phyloP scores from a whole-genome alignment of 1,140 invertebrate genomes.

The Pseudomyrmex concolor region DNA sequence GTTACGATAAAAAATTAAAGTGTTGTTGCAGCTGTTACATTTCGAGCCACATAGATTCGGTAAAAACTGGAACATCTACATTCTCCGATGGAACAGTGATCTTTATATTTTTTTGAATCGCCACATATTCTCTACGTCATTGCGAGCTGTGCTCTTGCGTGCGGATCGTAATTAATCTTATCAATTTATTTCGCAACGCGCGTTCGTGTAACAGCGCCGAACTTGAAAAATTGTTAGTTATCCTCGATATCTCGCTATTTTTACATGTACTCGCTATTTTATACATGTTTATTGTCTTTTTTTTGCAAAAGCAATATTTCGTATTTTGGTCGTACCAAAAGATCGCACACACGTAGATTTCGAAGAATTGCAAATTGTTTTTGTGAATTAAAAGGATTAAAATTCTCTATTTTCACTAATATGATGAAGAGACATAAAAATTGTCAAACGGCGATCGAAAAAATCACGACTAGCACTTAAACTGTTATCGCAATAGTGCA shows the following conservation, averaged over 20 bases:
- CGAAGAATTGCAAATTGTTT: too few relatives aligned
- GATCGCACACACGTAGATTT: too few relatives aligned
- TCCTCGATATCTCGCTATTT: not conserved
- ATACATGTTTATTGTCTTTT: not conserved
- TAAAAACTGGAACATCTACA: not conserved
- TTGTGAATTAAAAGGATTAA: not conserved
- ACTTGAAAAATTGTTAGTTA: not conserved
- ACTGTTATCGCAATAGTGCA: slow-evolving; percentile 1
- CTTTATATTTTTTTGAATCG: not conserved
- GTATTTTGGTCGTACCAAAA: too few relatives aligned
- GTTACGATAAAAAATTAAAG: too few relatives aligned
- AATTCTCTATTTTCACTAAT: not conserved
- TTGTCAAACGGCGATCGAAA: not conserved
- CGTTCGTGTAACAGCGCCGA: not conserved
- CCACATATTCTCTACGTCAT: slow-evolving; percentile 43
- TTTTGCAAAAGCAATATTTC: too few relatives aligned
- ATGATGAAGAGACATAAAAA: not conserved
- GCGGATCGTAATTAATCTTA: slow-evolving; percentile 73
- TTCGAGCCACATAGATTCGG: too few relatives aligned
- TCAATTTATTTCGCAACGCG: slow-evolving; percentile 61
- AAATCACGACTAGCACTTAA: slow-evolving; percentile 24
- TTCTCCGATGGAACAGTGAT: not conserved
- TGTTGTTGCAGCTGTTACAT: too few relatives aligned
- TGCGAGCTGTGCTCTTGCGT: slow-evolving; percentile 62
- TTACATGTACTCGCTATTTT: too few relatives aligned